phyloP scores from a whole-genome alignment of 2,113 vertebrate genomes.

The Sula dactylatra region DNA sequence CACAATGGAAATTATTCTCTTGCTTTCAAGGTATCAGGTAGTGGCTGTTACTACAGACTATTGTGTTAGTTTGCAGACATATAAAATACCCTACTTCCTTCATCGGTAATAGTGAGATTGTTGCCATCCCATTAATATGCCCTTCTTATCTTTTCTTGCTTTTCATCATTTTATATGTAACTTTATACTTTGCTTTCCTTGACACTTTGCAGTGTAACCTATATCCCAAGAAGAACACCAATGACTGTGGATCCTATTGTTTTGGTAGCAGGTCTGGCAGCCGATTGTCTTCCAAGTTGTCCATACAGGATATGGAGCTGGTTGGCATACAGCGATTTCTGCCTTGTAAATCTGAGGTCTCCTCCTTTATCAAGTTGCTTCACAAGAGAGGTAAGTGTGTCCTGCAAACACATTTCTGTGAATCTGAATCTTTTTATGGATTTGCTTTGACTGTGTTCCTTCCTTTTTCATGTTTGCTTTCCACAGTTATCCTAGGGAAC shows the following conservation, averaged over 20 bases:
- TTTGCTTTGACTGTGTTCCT: conserved; percentile 36
- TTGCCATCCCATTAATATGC: not conserved
- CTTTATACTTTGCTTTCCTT: not conserved
- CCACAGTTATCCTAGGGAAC: conserved; percentile 43
- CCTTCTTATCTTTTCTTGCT: not conserved
- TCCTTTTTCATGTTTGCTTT: conserved; percentile 41
- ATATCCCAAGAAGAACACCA: not conserved
- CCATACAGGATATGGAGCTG: not conserved
- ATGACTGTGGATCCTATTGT: not conserved
- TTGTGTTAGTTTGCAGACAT: not conserved
- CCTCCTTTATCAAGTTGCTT: not conserved
- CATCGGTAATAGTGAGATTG: not conserved
- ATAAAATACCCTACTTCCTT: not conserved
- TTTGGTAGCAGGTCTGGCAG: not conserved
- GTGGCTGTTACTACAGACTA: not conserved
- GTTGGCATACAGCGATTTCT: not conserved
- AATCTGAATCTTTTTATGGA: conserved; percentile 13
- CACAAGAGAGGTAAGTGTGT: not conserved
- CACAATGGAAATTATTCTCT: conserved; percentile 14
- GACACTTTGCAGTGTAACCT: not conserved
- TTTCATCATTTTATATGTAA: not conserved
- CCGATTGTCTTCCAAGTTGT: not conserved
- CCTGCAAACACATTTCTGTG: conserved; percentile 22
- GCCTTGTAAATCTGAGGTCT: not conserved
- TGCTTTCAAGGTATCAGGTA: conserved; percentile 14